phyloP scores from a whole-genome alignment of 2,797 vertebrate genomes.

The Allobates femoralis region DNA sequence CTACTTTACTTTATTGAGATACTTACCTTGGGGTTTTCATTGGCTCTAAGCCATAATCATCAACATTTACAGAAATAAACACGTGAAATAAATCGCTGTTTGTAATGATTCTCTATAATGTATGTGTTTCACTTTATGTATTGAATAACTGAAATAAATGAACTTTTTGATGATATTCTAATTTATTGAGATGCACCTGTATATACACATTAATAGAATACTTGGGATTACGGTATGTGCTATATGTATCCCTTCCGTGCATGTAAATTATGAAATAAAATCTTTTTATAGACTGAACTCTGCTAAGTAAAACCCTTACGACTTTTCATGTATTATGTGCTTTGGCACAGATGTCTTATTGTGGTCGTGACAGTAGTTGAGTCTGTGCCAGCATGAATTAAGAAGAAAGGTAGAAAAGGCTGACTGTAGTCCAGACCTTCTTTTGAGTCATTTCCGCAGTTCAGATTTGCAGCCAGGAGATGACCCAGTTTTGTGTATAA shows the following conservation, averaged over 20 bases:
- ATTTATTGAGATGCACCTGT: no score
- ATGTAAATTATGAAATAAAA: background rate
- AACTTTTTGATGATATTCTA: no score
- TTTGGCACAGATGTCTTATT: background rate
- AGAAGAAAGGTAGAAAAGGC: background rate
- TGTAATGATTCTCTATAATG: no score
- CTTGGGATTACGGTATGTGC: background rate
- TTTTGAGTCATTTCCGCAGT: background rate
- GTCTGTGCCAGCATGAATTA: background rate
- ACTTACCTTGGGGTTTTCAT: no score
- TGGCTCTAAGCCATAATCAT: no score
- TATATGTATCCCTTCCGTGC: background rate
- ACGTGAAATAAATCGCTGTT: no score
- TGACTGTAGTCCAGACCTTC: slow-evolving; percentile 15
- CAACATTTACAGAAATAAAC: no score
- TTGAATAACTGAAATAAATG: no score
- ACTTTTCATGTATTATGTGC: background rate
- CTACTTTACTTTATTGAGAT: no score
- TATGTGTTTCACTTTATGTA: no score
- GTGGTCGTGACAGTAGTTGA: background rate
- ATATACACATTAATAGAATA: background rate
- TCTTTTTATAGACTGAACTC: background rate
- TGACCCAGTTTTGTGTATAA: background rate
- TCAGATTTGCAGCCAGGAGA: background rate
- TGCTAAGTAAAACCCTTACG: background rate